phyloP scores from a whole-genome alignment of 2,797 vertebrate species.

The Gymnothorax javanicus region DNA sequence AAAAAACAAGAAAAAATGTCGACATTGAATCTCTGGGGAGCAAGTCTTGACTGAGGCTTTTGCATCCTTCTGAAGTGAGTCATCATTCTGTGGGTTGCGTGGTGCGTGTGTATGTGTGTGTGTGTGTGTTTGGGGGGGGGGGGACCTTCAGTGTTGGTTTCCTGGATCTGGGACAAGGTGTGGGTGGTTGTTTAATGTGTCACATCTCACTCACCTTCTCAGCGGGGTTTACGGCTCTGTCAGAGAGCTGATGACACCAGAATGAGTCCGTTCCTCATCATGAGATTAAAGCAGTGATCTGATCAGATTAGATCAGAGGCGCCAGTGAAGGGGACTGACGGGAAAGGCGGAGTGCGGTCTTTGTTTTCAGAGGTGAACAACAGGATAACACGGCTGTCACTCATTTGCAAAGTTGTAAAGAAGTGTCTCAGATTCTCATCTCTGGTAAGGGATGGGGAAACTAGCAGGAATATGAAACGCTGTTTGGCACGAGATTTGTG shows the following conservation, averaged over 20 bases:
- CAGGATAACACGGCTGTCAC: not conserved
- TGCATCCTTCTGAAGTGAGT: not conserved
- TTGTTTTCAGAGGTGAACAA: not conserved
- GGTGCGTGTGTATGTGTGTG: not conserved
- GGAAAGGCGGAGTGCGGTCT: not conserved
- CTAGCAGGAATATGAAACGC: not conserved
- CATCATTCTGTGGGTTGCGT: not conserved
- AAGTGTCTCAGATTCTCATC: not conserved
- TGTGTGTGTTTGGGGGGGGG: not conserved
- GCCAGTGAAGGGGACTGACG: not conserved
- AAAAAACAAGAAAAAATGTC: not conserved
- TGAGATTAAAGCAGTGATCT: not conserved
- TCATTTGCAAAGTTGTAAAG: not conserved
- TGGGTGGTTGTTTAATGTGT: not conserved
- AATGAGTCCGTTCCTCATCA: not conserved
- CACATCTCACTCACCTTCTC: not conserved
- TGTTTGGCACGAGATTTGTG: not conserved
- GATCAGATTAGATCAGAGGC: not conserved
- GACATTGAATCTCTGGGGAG: not conserved
- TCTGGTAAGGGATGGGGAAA: not conserved
- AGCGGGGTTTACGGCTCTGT: not conserved
- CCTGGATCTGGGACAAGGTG: conserved; percentile 18
- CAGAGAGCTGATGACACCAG: not conserved
- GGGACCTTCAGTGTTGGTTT: not conserved
- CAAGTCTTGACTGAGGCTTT: conserved; percentile 5